These are phyloP conservation scores for Dryadula phaetusa DNA, from an alignment of 2,888 invertebrate genomes.

Conservation along the genomic window DNA sequence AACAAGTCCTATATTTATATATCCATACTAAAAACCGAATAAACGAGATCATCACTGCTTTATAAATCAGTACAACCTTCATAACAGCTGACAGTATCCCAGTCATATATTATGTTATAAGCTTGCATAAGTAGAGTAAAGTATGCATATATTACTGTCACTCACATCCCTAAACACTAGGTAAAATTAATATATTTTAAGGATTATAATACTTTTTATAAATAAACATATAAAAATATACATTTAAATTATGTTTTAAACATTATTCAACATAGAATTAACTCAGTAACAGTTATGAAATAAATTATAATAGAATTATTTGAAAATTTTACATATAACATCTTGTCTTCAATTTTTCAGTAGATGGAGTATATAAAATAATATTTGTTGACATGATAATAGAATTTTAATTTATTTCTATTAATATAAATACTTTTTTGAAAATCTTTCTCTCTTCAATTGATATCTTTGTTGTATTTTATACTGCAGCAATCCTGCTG, in stretches of 20 bases:
- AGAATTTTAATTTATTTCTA: constrained; percentile 37
- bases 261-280: constrained; percentile 76
- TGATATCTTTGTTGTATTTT: constrained; percentile 22
- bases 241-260: constrained; percentile 75
- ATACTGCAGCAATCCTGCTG: constrained; percentile 54
- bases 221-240: constrained; percentile 82
- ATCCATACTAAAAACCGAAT: constrained; percentile 37
- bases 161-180: constrained; percentile 58
- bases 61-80: constrained; percentile 37
- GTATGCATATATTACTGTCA: constrained; percentile 48
- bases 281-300: constrained; percentile 71
- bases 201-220: constrained; percentile 73
- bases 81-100: constrained; percentile 43
- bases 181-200: constrained; percentile 59
- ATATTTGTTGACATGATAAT: constrained; percentile 30
- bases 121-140: constrained; percentile 40
- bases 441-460: constrained; percentile 23
- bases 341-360: constrained; percentile 38
- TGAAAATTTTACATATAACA: constrained; percentile 51
- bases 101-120: constrained; percentile 40
- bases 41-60: constrained; percentile 45
- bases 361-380: constrained; percentile 37
- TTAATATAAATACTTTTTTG: constrained; percentile 52
- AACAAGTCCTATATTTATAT: constrained; percentile 39
- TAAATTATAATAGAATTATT: constrained; percentile 55